A percentile compares a stretch with the other conserved stretches of the same genome.
phyloP scores from a whole-genome alignment of 2,797 vertebrate genomes.

The Bucorvus abyssinicus region DNA sequence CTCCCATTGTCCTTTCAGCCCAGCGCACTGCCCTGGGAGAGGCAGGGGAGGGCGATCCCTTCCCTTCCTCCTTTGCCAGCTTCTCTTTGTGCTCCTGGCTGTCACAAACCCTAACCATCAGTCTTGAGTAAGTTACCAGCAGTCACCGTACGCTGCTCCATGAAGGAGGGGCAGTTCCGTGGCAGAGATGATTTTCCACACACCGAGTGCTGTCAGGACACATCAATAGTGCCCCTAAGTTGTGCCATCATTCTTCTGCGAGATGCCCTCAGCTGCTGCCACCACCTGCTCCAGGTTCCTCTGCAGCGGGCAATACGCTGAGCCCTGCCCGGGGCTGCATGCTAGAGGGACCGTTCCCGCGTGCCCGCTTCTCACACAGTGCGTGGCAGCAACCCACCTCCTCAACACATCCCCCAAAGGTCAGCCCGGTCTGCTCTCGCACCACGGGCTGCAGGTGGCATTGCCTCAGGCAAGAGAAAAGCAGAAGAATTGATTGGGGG shows the following conservation, averaged over 20 bases:
- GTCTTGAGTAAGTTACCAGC: not conserved
- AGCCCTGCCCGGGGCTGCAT: not conserved
- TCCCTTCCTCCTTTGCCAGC: not conserved
- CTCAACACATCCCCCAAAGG: not conserved
- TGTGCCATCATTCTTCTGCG: not conserved
- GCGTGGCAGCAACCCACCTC: not conserved
- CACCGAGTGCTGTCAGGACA: not conserved
- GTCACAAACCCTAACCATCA: not conserved
- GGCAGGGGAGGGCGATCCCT: not conserved
- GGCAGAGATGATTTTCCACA: fast-evolving
- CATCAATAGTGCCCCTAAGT: not conserved
- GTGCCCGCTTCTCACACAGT: not conserved
- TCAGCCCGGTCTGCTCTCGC: not conserved
- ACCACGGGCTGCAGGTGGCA: not conserved
- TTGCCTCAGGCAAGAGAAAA: not conserved
- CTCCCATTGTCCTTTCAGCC: not conserved
- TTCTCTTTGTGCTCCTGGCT: not conserved
- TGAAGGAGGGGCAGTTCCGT: not conserved
- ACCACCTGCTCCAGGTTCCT: not conserved
- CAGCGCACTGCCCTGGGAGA: not conserved
- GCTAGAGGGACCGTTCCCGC: not conserved
- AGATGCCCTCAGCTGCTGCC: not conserved
- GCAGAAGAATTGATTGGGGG: not conserved
- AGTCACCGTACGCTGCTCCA: too few relatives aligned
- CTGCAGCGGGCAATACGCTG: not conserved